Base-by-base conservation (phyloP, 1,140 invertebrate species). In the Drosophila mayri region DNA sequence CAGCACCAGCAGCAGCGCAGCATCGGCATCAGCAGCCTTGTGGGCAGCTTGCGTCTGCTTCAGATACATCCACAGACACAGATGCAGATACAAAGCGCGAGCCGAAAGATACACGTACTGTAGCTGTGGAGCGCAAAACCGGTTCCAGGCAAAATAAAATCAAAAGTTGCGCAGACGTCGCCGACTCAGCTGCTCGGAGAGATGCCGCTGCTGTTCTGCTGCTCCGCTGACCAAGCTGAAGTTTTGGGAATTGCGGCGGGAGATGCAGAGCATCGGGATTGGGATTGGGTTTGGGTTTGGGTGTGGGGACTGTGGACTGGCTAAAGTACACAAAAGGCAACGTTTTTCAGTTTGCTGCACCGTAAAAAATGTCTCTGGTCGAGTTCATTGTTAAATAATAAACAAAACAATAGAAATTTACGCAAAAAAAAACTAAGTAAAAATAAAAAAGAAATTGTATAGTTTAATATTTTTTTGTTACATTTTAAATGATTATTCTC, bases 61-160 rank as follows among this genome's bases (percentile, higher is more conserved):
- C 43, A 75, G 60, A 64, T 43, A 66, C 63, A 66, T 32, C 55
- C 60, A 78, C 74, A 70, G 32, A 68, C 61, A 57, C 79, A 81
- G 57, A 79, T 76, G 46, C 81, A 44, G 55, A 46, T 44, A 62
- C 38, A 50, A 30, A 54, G 22, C 44, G 57, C 47, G 37, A 46
- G 37, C 41, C 38, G 61, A 66, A 65, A 59, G 61, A 52, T 30
- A 66, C 64, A 12, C 41, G 18, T 6, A 35, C 30, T 11, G 18
- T 9, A 37, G 22, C 9, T 11, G 32, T 30, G 52, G 37, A 50
- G 66, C 37, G 20, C 14, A 74, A 88, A 88, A 88, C 85, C 85
- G 85, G 85, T 88, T 88, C 76, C 70, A 75, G 85, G 85, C 85
- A 88, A 88, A 88, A 88, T 88, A 88, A 88, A 88, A 88, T 88